These are phyloP conservation scores for Trichogramma evanescens DNA, from an alignment of 2,888 invertebrate genomes.

Conservation along the genomic window DNA sequence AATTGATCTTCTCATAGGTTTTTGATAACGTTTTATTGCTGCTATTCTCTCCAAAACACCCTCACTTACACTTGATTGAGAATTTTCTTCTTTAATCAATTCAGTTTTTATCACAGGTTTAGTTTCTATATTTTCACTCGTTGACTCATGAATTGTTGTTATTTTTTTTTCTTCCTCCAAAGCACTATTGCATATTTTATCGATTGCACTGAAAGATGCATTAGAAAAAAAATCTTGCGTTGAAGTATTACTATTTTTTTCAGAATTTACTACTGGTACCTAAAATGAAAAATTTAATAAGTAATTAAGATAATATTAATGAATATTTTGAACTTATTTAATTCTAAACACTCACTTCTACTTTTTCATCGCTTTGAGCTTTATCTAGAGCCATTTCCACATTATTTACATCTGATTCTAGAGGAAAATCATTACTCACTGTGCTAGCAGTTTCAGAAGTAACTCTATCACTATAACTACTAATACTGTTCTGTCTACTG, in stretches of 20 bases:
- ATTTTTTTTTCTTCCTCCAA: constrained; percentile 3
- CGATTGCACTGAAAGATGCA: constrained; percentile 27
- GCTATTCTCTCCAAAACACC: constrained; percentile 19
- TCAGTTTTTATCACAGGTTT: constrained; percentile 13
- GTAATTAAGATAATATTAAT: neutral
- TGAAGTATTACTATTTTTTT: constrained; percentile 22
- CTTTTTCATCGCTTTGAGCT: neutral
- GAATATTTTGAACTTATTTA: neutral
- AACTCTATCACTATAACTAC: constrained; percentile 18
- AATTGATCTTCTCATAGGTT: constrained; percentile 9
- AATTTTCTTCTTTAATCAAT: neutral
- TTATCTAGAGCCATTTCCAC: neutral
- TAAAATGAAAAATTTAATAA: constrained; percentile 6
- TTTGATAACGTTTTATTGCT: constrained; percentile 18
- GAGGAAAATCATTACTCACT: constrained; percentile 1
- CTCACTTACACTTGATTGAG: constrained; percentile 5
- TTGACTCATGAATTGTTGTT: constrained; percentile 5
- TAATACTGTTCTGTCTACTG: constrained; percentile 13
- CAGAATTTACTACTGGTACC: neutral
- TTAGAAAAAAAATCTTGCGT: constrained; percentile 31
- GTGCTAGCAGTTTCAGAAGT: constrained; percentile 3
- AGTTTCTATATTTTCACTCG: neutral
- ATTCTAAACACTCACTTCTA: constrained; percentile 7
- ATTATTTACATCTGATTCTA: neutral
- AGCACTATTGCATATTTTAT: constrained; percentile 23